phyloP scores from a whole-genome alignment of 2,113 vertebrate genomes.

The Calypte anna region DNA sequence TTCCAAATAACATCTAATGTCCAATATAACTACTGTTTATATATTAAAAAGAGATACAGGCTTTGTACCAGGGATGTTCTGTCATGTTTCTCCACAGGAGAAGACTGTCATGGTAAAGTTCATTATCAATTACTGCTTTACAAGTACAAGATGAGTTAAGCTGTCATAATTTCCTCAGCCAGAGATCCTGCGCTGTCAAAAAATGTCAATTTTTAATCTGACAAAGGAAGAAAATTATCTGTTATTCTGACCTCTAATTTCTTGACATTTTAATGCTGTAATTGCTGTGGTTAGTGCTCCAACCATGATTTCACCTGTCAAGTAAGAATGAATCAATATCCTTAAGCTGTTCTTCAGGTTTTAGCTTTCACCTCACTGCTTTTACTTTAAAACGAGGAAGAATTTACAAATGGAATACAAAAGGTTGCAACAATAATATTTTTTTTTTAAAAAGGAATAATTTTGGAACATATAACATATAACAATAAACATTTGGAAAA shows the following conservation, averaged over 20 bases:
- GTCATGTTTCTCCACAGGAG: conserved; percentile 90
- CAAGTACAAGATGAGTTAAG: conserved; percentile 87
- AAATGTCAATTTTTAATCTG: conserved; percentile 87
- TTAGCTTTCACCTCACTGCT: conserved; percentile 65
- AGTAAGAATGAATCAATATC: conserved; percentile 87
- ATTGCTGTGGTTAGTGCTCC: conserved; percentile 88
- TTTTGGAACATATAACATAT: neutral
- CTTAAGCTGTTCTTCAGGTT: conserved; percentile 78
- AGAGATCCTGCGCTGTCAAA: conserved; percentile 84
- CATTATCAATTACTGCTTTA: conserved; percentile 85
- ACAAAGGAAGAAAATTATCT: conserved; percentile 88
- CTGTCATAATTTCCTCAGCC: conserved; percentile 86
- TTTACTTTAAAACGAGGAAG: neutral
- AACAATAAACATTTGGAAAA: neutral
- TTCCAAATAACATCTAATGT: conserved; percentile 80
- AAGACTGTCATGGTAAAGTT: conserved; percentile 88
- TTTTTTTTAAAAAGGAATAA: neutral
- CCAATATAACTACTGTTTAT: conserved; percentile 87
- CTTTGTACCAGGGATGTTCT: conserved; percentile 83
- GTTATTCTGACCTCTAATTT: conserved; percentile 91
- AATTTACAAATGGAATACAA: neutral
- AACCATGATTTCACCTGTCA: conserved; percentile 88
- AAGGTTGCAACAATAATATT: neutral
- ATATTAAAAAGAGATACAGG: conserved; percentile 82
- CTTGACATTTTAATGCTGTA: conserved; percentile 93